Evolutionary conservation across 2,888 invertebrate genomes (phyloP), one percentile per base, ranked within the genome.

Genomic region (Nineta flava): DNA sequence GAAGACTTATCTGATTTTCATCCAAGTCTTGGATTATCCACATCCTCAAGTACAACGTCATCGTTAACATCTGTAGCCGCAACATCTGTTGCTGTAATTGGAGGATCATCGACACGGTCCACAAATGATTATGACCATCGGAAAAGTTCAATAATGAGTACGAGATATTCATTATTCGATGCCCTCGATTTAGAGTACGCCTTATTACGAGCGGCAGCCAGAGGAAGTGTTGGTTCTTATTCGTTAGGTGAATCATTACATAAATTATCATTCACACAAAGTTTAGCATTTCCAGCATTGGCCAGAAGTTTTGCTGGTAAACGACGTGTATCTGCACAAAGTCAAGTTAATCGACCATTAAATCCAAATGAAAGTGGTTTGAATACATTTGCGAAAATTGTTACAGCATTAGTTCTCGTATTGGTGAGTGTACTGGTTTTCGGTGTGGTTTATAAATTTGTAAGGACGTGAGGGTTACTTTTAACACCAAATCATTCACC

Each of bases 381-480:
- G 52, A 81, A 82, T 63, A 77, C 78, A 47, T 81, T 80, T 60
- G 82, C 82, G 51, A 82, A 82, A 63, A 76, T 81, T 43, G 73
- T 81, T 51, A 82, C 83, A 3, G 81, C 81, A 6, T 65, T 82
- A 17, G 77, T 82, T 19, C 62, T 82, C 52, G 79, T 82, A 56
- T 67, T 81, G 44, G 78, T 82, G 52, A 81, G 81, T 58, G 77
- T 82, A 53, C 68, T 83, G 61, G 82, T 83, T 56, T 82, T 82
- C 64, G 76, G 81, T 46, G 79, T 82, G 17, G 81, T 83, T 50
- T 81, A 81, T 61, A 82, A 82, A 62, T 82, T 80, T 61, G 81
- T 80, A 61, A 71, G 77, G 64, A 81, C 81, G 79, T 83, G 81
- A 83, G 82, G 81, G 54, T 79, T 81, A 70, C 77, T 81, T 68